phyloP scores from a whole-genome alignment of 2,888 invertebrate species.

The Nemotelus nigrinus region DNA sequence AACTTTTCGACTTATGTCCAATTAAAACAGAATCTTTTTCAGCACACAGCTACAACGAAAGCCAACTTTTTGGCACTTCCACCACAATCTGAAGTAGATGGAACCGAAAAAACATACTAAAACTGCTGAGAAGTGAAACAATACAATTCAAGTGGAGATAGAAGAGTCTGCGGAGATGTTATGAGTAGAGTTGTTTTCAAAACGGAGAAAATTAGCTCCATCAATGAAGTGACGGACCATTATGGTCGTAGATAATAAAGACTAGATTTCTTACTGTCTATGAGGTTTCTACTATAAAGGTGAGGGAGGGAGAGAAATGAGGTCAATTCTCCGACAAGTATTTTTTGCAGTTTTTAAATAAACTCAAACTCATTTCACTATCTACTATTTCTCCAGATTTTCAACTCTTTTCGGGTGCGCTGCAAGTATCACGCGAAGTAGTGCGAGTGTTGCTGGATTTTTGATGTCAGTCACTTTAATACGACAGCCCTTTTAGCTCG shows the following conservation, averaged over 20 bases:
- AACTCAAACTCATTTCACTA: not conserved
- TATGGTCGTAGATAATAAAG: constrained; percentile 16
- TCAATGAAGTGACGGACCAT: constrained; percentile 31
- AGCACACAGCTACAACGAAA: not conserved
- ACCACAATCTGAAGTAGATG: no score
- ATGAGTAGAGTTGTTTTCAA: not conserved
- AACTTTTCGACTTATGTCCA: constrained; percentile 33
- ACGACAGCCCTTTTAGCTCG: no score
- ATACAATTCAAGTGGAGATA: no score
- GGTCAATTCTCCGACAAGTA: not conserved
- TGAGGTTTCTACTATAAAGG: no score
- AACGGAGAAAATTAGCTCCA: constrained; percentile 28
- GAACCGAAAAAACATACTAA: no score
- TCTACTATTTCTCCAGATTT: not conserved
- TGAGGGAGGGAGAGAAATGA: not conserved
- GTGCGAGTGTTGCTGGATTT: no score
- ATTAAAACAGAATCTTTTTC: constrained; percentile 29
- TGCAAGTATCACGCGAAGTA: no score
- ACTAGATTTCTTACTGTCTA: constrained; percentile 6
- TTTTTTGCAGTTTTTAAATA: not conserved
- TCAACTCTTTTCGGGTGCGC: not conserved
- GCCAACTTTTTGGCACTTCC: no score
- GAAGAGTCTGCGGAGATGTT: no score
- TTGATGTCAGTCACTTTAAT: no score
- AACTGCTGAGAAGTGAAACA: no score